Evolutionary conservation across 2,888 invertebrate species (phyloP).

Genomic region (Herminia tarsipennalis): DNA sequence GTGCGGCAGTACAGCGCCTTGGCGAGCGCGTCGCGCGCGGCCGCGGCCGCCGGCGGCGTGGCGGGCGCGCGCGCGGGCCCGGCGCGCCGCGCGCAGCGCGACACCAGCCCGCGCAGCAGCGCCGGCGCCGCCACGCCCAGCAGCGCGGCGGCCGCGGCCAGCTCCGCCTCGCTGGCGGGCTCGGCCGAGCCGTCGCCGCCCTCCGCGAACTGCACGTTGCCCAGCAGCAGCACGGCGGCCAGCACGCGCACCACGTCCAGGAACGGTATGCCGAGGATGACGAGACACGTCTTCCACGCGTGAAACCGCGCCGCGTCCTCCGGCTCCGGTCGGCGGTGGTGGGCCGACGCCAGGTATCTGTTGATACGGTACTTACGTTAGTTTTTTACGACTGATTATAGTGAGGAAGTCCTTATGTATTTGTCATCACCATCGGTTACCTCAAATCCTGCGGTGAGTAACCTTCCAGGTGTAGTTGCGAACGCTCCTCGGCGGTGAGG

Average conservation of each 20-base stretch:
- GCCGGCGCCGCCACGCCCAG: slow-evolving; percentile 90
- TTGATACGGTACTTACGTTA: too few relatives aligned
- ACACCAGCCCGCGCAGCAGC: slow-evolving; percentile 93
- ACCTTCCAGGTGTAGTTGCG: slow-evolving; percentile 94
- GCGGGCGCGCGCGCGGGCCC: slow-evolving; percentile 92
- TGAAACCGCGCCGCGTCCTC: slow-evolving; percentile 88
- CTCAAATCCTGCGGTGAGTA: slow-evolving; percentile 92
- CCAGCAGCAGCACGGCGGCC: slow-evolving; percentile 95
- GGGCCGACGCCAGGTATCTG: slow-evolving; percentile 90
- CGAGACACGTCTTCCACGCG: slow-evolving; percentile 96
- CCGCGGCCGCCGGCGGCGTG: slow-evolving; percentile 92
- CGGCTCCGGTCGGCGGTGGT: slow-evolving; percentile 80
- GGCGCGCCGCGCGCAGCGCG: slow-evolving; percentile 89
- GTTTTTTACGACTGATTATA: too few relatives aligned
- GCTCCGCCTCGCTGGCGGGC: slow-evolving; percentile 92
- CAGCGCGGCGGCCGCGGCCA: slow-evolving; percentile 94
- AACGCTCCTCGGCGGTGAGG: slow-evolving; percentile 93
- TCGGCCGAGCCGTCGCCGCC: slow-evolving; percentile 91
- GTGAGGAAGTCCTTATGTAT: too few relatives aligned
- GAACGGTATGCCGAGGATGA: slow-evolving; percentile 96
- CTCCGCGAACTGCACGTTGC: slow-evolving; percentile 96
- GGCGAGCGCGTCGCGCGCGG: slow-evolving; percentile 95
- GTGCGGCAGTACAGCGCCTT: slow-evolving; percentile 97
- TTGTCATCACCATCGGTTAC: too few relatives aligned
- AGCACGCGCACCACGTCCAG: slow-evolving; percentile 96